A percentile compares a stretch with the other conserved stretches of the same genome.
These are phyloP conservation scores for Hormaphis cornu DNA, from an alignment of 1,140 invertebrate genomes.

Conservation along the genomic window DNA sequence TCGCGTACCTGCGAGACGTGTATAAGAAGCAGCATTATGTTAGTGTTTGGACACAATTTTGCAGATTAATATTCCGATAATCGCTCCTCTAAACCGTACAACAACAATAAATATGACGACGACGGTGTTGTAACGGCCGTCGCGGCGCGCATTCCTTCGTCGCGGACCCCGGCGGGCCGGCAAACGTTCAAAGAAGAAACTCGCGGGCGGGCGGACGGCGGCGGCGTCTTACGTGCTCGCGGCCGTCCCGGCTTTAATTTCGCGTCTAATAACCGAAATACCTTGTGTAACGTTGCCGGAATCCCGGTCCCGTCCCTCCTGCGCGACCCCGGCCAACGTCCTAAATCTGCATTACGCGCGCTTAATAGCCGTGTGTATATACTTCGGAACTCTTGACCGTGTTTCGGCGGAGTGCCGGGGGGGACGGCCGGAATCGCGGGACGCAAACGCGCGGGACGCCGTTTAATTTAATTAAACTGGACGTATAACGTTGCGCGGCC, in stretches of 20 bases:
- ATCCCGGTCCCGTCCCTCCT: not conserved
- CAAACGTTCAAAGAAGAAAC: slow-evolving; percentile 26
- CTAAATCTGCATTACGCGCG: not conserved
- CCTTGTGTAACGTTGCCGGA: slow-evolving; percentile 20
- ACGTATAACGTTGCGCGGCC: no score
- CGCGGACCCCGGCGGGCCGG: no score
- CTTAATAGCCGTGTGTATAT: slow-evolving; percentile 27
- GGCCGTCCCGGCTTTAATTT: slow-evolving; percentile 17
- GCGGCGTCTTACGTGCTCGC: slow-evolving; percentile 2
- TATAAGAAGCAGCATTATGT: no score
- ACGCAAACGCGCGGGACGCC: not conserved
- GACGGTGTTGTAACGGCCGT: no score
- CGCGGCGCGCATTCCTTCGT: no score
- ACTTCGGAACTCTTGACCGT: slow-evolving; percentile 23
- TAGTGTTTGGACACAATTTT: no score
- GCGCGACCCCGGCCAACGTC: not conserved
- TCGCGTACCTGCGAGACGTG: no score
- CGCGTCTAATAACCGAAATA: slow-evolving; percentile 31
- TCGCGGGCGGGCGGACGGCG: not conserved
- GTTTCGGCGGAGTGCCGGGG: not conserved
- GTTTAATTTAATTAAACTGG: slow-evolving; percentile 32
- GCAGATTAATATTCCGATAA: no score
- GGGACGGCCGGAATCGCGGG: not conserved
- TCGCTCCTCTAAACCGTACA: no score
- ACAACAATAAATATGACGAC: no score